Evolutionary conservation across 37 sponge, comb jelly and placozoan genomes (phyloP).

Genomic region (Hexactinellida sp.): DNA sequence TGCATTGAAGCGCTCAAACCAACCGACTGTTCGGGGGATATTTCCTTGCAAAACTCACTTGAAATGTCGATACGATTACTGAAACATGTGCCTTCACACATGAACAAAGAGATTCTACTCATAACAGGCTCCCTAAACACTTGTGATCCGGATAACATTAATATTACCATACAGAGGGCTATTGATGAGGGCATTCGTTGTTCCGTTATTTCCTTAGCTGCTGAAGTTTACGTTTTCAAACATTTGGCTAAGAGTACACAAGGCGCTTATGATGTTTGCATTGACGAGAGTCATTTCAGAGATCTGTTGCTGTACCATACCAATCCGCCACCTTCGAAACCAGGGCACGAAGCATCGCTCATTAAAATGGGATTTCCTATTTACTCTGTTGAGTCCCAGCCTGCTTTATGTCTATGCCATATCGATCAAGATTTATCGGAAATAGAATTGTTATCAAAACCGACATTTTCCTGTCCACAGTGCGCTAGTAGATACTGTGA

Average conservation of each 20-base stretch:
- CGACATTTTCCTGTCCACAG: slow-evolving; percentile 23
- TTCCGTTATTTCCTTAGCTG: slow-evolving; percentile 73
- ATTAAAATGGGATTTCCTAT: slow-evolving; percentile 72
- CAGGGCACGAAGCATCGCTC: slow-evolving; percentile 47
- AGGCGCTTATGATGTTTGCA: slow-evolving; percentile 64
- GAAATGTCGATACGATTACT: not conserved
- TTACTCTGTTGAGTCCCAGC: slow-evolving; percentile 9
- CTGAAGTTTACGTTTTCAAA: slow-evolving; percentile 73
- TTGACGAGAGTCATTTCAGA: slow-evolving; percentile 75
- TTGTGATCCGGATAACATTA: slow-evolving; percentile 90
- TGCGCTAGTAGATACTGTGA: slow-evolving; percentile 85
- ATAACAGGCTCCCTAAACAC: slow-evolving; percentile 66
- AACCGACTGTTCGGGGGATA: not conserved
- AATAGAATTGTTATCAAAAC: not conserved
- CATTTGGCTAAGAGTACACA: slow-evolving; percentile 53
- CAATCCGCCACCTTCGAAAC: slow-evolving; percentile 64
- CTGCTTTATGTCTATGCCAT: slow-evolving; percentile 1
- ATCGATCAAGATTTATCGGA: not conserved
- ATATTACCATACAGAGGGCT: slow-evolving; percentile 50
- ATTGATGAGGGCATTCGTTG: slow-evolving; percentile 40
- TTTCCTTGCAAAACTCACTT: not conserved
- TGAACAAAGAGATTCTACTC: slow-evolving; percentile 71
- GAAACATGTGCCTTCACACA: slow-evolving; percentile 72
- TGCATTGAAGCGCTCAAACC: not conserved
- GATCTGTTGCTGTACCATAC: slow-evolving; percentile 62